These are phyloP conservation scores for Halichondria panicea DNA, from an alignment of 37 sponge, comb jelly and placozoan genomes.

Conservation along the genomic window DNA sequence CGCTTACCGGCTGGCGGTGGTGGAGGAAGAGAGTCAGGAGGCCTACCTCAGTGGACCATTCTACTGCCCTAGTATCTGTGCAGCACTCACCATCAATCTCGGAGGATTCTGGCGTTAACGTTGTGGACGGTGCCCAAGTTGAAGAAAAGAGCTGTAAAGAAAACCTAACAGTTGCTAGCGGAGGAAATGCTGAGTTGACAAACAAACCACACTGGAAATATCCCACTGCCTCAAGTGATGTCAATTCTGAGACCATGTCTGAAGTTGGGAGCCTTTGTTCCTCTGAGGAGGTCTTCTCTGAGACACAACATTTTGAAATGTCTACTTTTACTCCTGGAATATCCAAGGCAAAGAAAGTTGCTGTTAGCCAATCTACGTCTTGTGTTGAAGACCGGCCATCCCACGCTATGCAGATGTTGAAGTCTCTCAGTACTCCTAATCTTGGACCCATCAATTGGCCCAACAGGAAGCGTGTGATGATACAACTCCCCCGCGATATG, in stretches of 20 bases:
- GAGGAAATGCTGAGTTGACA: not conserved
- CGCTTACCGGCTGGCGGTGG: slow-evolving; percentile 22
- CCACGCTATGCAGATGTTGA: too few relatives aligned
- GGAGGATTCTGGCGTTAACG: not conserved
- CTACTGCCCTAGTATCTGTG: not conserved
- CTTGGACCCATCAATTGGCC: too few relatives aligned
- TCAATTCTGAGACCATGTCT: slow-evolving; percentile 11
- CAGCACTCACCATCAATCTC: not conserved
- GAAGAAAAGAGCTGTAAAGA: not conserved
- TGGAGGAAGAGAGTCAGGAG: not conserved
- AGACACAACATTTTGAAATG: not conserved
- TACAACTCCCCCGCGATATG: slow-evolving; percentile 48
- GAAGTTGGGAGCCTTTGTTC: slow-evolving; percentile 11
- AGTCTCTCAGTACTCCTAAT: too few relatives aligned
- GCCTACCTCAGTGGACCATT: not conserved
- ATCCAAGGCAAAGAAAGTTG: not conserved
- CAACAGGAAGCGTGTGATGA: slow-evolving; percentile 17
- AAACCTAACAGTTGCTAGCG: not conserved
- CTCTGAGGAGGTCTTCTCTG: not conserved
- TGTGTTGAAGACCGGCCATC: too few relatives aligned
- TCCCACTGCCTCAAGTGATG: slow-evolving; percentile 18
- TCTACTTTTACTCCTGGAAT: not conserved
- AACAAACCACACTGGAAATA: not conserved
- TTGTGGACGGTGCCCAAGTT: not conserved
- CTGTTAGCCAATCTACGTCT: not conserved